These are phyloP conservation scores for Notospermus geniculatus DNA, from an alignment of 1,140 invertebrate genomes.

Conservation along the genomic window DNA sequence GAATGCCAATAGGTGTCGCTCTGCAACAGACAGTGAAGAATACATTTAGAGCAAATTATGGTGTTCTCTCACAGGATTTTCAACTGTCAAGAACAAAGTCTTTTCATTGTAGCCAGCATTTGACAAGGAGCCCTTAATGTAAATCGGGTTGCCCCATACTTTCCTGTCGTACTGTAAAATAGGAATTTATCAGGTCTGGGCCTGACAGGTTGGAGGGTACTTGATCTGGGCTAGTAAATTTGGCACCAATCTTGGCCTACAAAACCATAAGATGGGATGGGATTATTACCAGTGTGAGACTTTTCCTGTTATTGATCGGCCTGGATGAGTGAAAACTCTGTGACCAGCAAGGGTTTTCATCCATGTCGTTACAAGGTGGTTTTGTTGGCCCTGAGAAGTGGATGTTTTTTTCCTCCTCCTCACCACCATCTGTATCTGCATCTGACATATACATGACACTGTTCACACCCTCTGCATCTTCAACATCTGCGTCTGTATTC, in stretches of 20 bases:
- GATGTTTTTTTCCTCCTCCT: too few species aligned
- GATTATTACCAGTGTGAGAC: conserved; percentile 54
- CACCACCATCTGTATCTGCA: too few species aligned
- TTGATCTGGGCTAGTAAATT: background rate
- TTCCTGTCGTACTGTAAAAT: background rate
- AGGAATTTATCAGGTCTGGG: background rate
- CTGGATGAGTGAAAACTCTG: conserved; percentile 48
- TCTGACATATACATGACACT: background rate
- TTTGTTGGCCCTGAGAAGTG: background rate
- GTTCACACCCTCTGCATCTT: background rate
- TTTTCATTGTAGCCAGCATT: too few species aligned
- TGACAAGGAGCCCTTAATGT: background rate
- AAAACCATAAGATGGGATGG: too few species aligned
- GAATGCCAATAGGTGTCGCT: conserved; percentile 63
- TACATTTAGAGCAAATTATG: too few species aligned
- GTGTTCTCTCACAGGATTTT: too few species aligned
- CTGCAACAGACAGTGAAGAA: conserved; percentile 27
- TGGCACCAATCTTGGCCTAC: background rate
- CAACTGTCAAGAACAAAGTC: too few species aligned
- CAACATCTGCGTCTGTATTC: background rate
- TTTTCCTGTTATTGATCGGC: conserved; percentile 49
- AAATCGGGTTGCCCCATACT: background rate
- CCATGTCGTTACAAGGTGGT: conserved; percentile 7
- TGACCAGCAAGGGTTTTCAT: conserved; percentile 14
- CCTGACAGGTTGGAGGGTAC: background rate